Percentiles rank a stretch among this genome's conserved stretches.
Conservation (phyloP, 2,797 vertebrate genomes). For the Coilia nasus region DNA sequence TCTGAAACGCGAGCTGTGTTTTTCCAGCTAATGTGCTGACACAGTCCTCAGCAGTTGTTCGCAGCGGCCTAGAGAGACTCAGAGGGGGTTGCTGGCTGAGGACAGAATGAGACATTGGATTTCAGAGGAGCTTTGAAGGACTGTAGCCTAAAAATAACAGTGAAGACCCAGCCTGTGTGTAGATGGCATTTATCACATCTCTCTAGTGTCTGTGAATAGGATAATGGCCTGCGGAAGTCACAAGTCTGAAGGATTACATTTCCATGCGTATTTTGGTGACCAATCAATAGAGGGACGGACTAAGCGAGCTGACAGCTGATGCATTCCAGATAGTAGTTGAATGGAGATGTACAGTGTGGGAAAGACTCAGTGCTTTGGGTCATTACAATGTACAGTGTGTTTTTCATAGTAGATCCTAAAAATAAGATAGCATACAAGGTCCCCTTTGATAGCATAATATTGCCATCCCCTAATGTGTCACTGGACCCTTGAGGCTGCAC, state of each 20-base stretch:
- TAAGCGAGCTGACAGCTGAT: no score
- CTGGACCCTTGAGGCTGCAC: no score
- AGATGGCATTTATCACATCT: background rate
- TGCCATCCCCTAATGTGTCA: no score
- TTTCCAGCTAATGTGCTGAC: conserved; percentile 20
- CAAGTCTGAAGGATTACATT: background rate
- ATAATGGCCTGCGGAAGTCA: background rate
- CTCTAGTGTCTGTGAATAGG: background rate
- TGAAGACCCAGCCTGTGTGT: background rate
- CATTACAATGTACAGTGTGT: no score
- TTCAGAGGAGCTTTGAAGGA: conserved; percentile 24
- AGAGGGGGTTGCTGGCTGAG: background rate
- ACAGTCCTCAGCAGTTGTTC: background rate
- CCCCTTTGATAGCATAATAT: no score
- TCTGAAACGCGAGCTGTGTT: background rate
- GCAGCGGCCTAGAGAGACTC: background rate
- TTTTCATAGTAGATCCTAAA: no score
- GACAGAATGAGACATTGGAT: background rate
- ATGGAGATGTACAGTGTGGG: no score
- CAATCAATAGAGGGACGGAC: no score
- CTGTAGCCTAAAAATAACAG: background rate
- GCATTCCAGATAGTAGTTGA: no score
- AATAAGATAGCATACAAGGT: no score
- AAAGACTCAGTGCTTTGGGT: no score
- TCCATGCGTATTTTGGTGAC: background rate